Percentiles rank a stretch among this genome's conserved stretches.
Evolutionary conservation across 2,888 invertebrate species (phyloP).

Genomic region (Morpho helenor): DNA sequence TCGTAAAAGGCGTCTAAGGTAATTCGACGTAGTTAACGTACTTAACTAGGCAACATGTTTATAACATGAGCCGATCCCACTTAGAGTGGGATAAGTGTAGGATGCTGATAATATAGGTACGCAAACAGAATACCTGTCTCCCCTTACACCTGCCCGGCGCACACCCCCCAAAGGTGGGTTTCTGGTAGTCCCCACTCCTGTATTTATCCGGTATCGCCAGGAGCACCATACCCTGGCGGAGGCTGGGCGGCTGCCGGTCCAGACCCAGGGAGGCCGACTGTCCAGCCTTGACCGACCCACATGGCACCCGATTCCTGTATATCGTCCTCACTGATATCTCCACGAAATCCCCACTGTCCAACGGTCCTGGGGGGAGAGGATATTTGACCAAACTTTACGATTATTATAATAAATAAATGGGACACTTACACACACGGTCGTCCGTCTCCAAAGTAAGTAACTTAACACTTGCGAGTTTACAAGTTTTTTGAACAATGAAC

Average conservation of each 20-base stretch:
- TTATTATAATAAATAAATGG: too few relatives aligned
- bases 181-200: constrained; percentile 13
- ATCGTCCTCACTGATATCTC: constrained; percentile 89
- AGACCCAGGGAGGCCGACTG: constrained; percentile 93
- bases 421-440: too few relatives aligned
- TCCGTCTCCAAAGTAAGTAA: too few relatives aligned
- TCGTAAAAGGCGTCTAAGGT: too few relatives aligned
- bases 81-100: too few relatives aligned
- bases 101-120: too few relatives aligned
- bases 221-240: constrained; percentile 94
- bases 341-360: constrained; percentile 88
- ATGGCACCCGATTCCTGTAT: constrained; percentile 95
- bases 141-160: constrained; percentile 33
- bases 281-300: constrained; percentile 91
- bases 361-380: constrained; percentile 77
- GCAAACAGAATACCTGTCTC: constrained; percentile 31
- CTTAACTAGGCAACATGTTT: too few relatives aligned
- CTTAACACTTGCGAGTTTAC: too few relatives aligned
- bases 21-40: too few relatives aligned
- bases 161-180: constrained; percentile 38
- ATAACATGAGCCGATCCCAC: too few relatives aligned
- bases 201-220: constrained; percentile 68
- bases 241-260: constrained; percentile 76
- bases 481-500: too few relatives aligned
- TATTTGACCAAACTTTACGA: too few relatives aligned